Percentiles rank a stretch among this genome's conserved stretches.
Evolutionary conservation across 2,797 vertebrate genomes (phyloP).

Genomic region (Neosilurus hyrtlii): DNA sequence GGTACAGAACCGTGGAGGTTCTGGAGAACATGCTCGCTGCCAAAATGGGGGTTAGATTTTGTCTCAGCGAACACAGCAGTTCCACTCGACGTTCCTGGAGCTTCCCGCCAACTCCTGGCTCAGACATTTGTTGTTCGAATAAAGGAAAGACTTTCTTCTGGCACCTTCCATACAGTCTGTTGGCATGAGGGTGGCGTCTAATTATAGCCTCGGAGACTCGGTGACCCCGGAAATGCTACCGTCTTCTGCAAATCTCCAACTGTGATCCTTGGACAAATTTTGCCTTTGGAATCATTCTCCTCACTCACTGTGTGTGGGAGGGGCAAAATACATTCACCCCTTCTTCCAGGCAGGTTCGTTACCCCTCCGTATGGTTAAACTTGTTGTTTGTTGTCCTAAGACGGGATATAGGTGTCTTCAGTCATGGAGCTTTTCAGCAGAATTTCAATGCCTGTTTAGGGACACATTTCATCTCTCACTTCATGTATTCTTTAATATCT

Average conservation of each 20-base stretch:
- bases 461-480: not conserved
- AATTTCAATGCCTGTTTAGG: not conserved
- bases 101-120: not conserved
- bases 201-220: constrained; percentile 19
- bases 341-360: not conserved
- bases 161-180: not conserved
- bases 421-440: not conserved
- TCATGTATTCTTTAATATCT: not conserved
- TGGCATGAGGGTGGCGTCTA: constrained; percentile 11
- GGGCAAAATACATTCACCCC: not conserved
- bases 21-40: not conserved
- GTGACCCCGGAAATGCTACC: not conserved
- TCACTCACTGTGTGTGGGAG: not conserved
- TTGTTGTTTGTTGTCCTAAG: not conserved
- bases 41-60: not conserved
- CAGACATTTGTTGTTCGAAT: not conserved
- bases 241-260: constrained; percentile 7
- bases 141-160: constrained; percentile 11
- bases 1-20: not conserved
- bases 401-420: not conserved
- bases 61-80: not conserved
- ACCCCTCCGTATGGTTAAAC: not conserved
- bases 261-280: constrained; percentile 17
- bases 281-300: not conserved
- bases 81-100: not conserved